A percentile compares a stretch with the other conserved stretches of the same genome.
These are phyloP conservation scores for Diadema setosum DNA, from an alignment of 35 echinoderm and acorn worm genomes.

Conservation along the genomic window DNA sequence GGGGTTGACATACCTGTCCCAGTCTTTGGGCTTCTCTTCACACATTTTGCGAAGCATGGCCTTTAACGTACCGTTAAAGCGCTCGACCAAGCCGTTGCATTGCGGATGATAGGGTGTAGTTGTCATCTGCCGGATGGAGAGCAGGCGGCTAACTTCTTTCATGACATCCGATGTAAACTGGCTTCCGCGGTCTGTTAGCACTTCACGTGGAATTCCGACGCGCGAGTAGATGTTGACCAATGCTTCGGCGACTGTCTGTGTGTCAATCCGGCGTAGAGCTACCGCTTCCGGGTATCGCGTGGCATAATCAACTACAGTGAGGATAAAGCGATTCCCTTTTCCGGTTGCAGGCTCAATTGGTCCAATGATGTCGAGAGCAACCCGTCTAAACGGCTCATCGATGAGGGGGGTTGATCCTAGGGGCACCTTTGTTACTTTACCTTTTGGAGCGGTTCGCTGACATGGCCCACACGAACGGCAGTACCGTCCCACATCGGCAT, in stretches of 20 bases:
- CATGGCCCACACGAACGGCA: slow-evolving; percentile 30
- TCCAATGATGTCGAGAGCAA: slow-evolving; percentile 45
- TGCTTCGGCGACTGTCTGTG: slow-evolving; percentile 36
- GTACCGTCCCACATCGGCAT: slow-evolving; percentile 9
- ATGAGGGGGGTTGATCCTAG: no score
- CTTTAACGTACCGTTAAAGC: slow-evolving; percentile 28
- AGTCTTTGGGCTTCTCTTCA: slow-evolving; percentile 41
- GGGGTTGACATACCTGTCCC: slow-evolving; percentile 55
- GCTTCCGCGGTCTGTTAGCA: slow-evolving; percentile 41
- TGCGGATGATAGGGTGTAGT: slow-evolving; percentile 40
- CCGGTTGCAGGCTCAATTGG: slow-evolving; percentile 30
- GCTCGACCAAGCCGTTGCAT: slow-evolving; percentile 40
- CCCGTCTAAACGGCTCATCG: no score
- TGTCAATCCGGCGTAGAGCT: slow-evolving; percentile 19
- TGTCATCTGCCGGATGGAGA: slow-evolving; percentile 20
- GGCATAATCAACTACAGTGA: slow-evolving; percentile 50
- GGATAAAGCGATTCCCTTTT: slow-evolving; percentile 38
- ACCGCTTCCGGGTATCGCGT: slow-evolving; percentile 58
- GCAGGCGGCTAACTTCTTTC: slow-evolving; percentile 12
- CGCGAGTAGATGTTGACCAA: slow-evolving; percentile 28
- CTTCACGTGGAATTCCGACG: slow-evolving; percentile 35
- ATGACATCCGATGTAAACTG: slow-evolving; percentile 45
- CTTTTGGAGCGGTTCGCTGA: slow-evolving; percentile 23
- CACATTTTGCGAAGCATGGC: slow-evolving; percentile 16
- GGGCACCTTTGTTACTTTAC: background rate